Conservation (phyloP, 2,113 vertebrate species). For the Melanocharis versteri region DNA sequence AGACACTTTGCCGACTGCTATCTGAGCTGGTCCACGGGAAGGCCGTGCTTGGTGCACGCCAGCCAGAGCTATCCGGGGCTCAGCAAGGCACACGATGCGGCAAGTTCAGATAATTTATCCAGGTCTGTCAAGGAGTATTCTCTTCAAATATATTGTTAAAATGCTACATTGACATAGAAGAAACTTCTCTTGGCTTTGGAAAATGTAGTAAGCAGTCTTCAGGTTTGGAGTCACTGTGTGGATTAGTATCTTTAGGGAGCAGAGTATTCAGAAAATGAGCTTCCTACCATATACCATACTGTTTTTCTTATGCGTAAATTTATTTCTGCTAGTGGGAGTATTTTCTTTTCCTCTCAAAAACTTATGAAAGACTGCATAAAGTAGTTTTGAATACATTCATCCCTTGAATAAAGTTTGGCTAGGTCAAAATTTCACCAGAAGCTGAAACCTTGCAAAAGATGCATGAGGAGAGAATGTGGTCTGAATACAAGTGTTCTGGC, state of each 20-base stretch:
- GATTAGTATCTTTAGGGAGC: background rate
- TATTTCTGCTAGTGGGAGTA: background rate
- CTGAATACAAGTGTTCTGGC: background rate
- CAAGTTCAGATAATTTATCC: background rate
- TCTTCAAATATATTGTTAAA: background rate
- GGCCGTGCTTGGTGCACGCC: no score
- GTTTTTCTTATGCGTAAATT: rapidly evolving
- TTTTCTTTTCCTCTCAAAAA: background rate
- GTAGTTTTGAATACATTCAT: background rate
- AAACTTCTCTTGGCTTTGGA: background rate
- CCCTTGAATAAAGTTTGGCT: background rate
- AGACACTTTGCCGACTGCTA: no score
- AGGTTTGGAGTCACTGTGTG: background rate
- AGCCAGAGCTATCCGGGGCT: no score
- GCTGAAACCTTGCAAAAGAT: background rate
- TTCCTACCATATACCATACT: background rate
- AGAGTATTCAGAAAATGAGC: background rate
- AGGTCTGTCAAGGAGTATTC: background rate
- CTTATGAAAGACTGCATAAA: background rate
- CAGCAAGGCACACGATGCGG: no score
- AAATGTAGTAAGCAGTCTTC: background rate
- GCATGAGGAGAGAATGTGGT: background rate
- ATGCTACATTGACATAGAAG: background rate
- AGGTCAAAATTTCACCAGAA: background rate
- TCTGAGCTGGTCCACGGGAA: no score